Evolutionary conservation across 1,140 invertebrate genomes (phyloP), one percentile per base, ranked within the genome.

Genomic region (Hypothenemus hampei): DNA sequence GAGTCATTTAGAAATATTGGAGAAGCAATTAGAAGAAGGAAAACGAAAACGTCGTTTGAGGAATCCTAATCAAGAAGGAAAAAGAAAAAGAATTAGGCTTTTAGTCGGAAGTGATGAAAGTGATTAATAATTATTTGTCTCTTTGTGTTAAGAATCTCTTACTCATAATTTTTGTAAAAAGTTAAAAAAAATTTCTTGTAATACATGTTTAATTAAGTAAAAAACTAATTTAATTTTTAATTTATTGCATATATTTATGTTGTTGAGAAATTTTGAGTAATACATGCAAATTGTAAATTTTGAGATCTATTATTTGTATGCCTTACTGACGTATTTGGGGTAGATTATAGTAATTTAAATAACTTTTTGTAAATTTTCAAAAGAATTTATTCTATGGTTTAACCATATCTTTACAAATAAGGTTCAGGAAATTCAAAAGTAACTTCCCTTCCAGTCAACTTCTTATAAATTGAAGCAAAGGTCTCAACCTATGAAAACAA

Each of bases 391-490:
- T n/a, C n/a, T n/a, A n/a, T n/a, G n/a, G n/a, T n/a, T n/a, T n/a
- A n/a, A n/a, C n/a, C n/a, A n/a, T n/a, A n/a, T 10, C 8, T 47
- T 90, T 89, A 92, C 83, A 91, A 85, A 80, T 91, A 92, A 67
- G 92, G 90, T 80, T 99, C 97, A 55, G 94, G 95, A 78, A 99
- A 99, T 81, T 99, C 95, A 73, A 99, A 99, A 56, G 85, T 92
- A 43, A 99, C 97, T 79, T 98, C 93, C 69, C 97, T 93, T 62
- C 96, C 96, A 61, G 97, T 99, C 58, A 99, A 76, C 74, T 97
- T 97, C 79, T 98, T 98, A 82, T 99, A 99, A 52, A 99, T 93
- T 58, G 91, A 88, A 63, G 91, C 86, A 80, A 99, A 98, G 39
- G 96, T 98, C 66, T 98, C 96, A 64, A 97, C 86, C 93, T 97